These are phyloP conservation scores for Corythornis vintsioides DNA, from an alignment of 2,113 vertebrate genomes.

Conservation along the genomic window DNA sequence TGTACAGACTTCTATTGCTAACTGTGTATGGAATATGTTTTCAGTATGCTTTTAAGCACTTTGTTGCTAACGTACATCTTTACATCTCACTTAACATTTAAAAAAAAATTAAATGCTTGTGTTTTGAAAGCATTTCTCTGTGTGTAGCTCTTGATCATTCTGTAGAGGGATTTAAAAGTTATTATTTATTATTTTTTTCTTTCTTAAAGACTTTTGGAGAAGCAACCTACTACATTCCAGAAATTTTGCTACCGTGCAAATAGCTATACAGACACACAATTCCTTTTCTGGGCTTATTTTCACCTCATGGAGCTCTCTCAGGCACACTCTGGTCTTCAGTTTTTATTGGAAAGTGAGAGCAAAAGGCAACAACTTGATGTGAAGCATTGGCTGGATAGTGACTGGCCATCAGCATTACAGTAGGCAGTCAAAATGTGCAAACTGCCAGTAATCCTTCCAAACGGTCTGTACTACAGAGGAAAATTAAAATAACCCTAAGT, in stretches of 20 bases:
- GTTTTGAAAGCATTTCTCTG: constrained; percentile 70
- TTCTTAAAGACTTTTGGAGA: not conserved
- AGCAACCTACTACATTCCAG: not conserved
- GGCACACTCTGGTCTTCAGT: constrained; percentile 42
- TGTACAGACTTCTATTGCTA: constrained; percentile 61
- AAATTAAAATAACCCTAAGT: not conserved
- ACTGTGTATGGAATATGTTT: constrained; percentile 62
- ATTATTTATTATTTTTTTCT: not conserved
- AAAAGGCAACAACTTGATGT: constrained; percentile 69
- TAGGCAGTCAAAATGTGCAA: constrained; percentile 29
- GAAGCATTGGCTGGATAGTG: constrained; percentile 48
- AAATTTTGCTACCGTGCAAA: not conserved
- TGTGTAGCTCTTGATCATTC: constrained; percentile 50
- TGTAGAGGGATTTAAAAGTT: not conserved
- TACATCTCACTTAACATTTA: constrained; percentile 62
- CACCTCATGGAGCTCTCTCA: constrained; percentile 46
- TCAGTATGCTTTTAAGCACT: constrained; percentile 61
- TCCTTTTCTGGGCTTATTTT: constrained; percentile 53
- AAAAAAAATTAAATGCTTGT: constrained; percentile 68
- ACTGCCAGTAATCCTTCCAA: not conserved
- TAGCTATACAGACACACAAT: not conserved
- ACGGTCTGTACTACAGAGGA: not conserved
- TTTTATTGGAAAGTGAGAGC: constrained; percentile 62
- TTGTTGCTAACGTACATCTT: constrained; percentile 58
- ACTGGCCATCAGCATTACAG: constrained; percentile 28